Base-by-base conservation (phyloP, 2,113 vertebrate genomes). In the Leucosticte australis region DNA sequence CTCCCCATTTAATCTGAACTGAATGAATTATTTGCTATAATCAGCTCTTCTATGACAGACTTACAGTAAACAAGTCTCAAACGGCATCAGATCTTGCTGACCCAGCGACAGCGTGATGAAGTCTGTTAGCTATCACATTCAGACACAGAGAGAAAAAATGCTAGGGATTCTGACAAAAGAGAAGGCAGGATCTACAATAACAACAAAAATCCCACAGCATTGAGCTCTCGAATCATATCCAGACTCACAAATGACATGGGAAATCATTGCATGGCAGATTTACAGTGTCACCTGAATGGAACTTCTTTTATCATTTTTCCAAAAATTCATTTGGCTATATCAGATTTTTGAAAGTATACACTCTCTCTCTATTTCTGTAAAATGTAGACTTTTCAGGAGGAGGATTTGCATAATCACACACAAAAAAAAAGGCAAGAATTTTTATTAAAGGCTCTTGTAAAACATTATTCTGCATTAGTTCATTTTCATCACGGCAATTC, bases 11-110 rank as follows among this genome's bases (percentile, higher is more conserved):
- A 89, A 94, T 95, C 94, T 90, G 78, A 91, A 91, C 20, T 5
- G 80, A 94, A 94, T 46, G 81, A 95, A 92, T 94, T 84, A 89
- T 96, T 91, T 89, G 93, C 81, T 78, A 84, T 79, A 82, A 94
- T 82, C 77, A 94, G 81, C 56, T 89, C 87, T 95, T 89, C 78
- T 56, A n/a, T 68, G 93, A 93, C 18, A 94, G 86, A 83, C n/a
- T 73, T 94, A 77, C 6, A 92, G 84, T 82, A 92, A 89, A 84
- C 62, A 87, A 89, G 65, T 56, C 84, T 82, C 74, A 89, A 96
- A 89, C 0, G 0, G 68, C 73, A 95, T 83, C 77, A 76, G 77
- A 83, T 78, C 74, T 87, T 81, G 60, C 65, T 95, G 93, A 91
- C 77, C 78, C 30, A 46, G 87, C 16, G 49, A 93, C 74, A 91